These are phyloP conservation scores for Arenaria interpres DNA, from an alignment of 2,113 vertebrate genomes.

Conservation along the genomic window DNA sequence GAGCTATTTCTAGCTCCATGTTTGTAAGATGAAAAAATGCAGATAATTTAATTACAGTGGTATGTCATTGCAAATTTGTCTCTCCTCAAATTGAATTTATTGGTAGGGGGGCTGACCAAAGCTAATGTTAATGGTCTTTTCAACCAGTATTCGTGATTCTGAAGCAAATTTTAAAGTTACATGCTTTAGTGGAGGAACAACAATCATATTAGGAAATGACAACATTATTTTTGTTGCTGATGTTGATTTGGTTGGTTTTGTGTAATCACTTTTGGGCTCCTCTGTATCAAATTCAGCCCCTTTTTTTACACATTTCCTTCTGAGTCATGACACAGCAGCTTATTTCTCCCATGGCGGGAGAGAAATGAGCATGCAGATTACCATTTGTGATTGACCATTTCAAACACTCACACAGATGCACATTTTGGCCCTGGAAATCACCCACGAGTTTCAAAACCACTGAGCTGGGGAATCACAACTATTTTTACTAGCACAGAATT, in stretches of 20 bases:
- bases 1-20: not conserved
- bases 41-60: not conserved
- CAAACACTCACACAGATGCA: not conserved
- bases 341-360: not conserved
- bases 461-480: accelerated
- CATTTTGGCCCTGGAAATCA: not conserved
- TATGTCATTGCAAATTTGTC: not conserved
- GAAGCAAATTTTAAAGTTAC: not conserved
- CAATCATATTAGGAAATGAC: not conserved
- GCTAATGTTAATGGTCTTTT: not conserved
- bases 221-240: not conserved
- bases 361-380: not conserved
- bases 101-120: not conserved
- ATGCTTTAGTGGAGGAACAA: not conserved
- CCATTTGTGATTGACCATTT: not conserved
- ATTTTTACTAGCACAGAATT: not conserved
- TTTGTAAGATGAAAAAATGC: not conserved
- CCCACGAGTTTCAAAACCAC: not conserved
- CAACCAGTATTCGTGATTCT: not conserved
- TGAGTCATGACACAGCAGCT: not conserved
- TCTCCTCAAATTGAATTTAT: not conserved
- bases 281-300: not conserved
- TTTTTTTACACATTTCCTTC: not conserved
- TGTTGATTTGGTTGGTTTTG: not conserved
- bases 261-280: not conserved